Percentiles rank a stretch among this genome's conserved stretches.
phyloP scores from a whole-genome alignment of 2,113 vertebrate genomes.

The Thunnus thynnus region DNA sequence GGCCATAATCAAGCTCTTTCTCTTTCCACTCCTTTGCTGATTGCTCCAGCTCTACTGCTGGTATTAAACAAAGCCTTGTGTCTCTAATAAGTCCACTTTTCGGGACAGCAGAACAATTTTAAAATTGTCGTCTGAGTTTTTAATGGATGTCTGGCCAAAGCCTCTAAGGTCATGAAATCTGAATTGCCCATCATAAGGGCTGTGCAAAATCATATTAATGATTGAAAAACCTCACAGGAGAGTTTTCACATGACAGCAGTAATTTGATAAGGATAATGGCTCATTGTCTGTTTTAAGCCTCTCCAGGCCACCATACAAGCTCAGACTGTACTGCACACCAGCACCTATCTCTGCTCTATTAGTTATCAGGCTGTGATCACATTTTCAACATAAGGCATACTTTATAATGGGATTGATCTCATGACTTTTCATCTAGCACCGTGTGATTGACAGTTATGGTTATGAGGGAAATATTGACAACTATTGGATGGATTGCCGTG shows the following conservation, averaged over 20 bases:
- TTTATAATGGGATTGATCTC: too few relatives aligned
- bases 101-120: slow-evolving; percentile 29
- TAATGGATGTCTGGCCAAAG: slow-evolving; percentile 24
- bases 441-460: too few relatives aligned
- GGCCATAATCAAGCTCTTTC: slow-evolving; percentile 23
- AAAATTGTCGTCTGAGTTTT: not conserved
- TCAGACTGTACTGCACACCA: not conserved
- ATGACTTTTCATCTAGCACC: too few relatives aligned
- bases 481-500: too few relatives aligned
- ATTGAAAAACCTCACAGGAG: not conserved
- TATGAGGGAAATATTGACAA: too few relatives aligned
- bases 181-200: not conserved
- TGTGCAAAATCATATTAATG: slow-evolving; percentile 6
- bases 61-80: slow-evolving; percentile 13
- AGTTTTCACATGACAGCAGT: slow-evolving; percentile 8
- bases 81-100: slow-evolving; percentile 32
- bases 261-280: slow-evolving; percentile 13
- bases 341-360: not conserved
- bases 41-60: slow-evolving; percentile 5
- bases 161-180: slow-evolving; percentile 22
- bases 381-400: too few relatives aligned
- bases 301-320: not conserved
- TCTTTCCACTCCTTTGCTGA: slow-evolving; percentile 19
- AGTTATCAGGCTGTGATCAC: not conserved
- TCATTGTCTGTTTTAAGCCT: slow-evolving; percentile 4